phyloP scores from a whole-genome alignment of 2,113 vertebrate species.

The Saiga tatarica region DNA sequence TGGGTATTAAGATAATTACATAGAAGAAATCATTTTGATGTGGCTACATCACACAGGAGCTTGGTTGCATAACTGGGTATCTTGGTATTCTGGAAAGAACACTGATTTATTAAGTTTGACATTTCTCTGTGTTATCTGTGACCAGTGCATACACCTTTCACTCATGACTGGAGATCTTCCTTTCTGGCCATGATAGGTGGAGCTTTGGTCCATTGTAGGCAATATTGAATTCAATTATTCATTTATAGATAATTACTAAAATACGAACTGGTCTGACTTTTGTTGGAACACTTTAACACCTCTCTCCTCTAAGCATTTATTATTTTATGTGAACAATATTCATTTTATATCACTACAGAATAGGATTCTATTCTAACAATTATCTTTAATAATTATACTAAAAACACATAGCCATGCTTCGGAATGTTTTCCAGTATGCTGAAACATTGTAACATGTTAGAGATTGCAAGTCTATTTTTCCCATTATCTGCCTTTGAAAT shows the following conservation, averaged over 20 bases:
- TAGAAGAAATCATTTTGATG: background rate
- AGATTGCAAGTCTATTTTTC: conserved; percentile 5
- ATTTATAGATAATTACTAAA: background rate
- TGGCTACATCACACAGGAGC: background rate
- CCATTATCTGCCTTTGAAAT: conserved; percentile 7
- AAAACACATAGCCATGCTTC: background rate
- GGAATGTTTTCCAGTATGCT: background rate
- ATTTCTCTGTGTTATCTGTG: background rate
- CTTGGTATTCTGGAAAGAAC: background rate
- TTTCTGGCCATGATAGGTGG: background rate
- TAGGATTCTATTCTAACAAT: background rate
- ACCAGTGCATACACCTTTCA: background rate
- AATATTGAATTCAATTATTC: background rate
- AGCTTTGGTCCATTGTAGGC: background rate
- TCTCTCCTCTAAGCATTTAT: background rate
- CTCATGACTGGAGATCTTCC: background rate
- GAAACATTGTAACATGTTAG: background rate
- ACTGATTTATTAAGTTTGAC: background rate
- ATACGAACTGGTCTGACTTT: background rate
- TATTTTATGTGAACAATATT: background rate
- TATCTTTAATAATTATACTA: background rate
- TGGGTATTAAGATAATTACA: background rate
- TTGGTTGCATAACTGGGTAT: background rate
- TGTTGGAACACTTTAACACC: background rate
- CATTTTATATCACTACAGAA: background rate